Percentiles rank a stretch among this genome's conserved stretches.
Evolutionary conservation across 2,888 invertebrate species (phyloP).

Genomic region (Aproaerema taeniolella): DNA sequence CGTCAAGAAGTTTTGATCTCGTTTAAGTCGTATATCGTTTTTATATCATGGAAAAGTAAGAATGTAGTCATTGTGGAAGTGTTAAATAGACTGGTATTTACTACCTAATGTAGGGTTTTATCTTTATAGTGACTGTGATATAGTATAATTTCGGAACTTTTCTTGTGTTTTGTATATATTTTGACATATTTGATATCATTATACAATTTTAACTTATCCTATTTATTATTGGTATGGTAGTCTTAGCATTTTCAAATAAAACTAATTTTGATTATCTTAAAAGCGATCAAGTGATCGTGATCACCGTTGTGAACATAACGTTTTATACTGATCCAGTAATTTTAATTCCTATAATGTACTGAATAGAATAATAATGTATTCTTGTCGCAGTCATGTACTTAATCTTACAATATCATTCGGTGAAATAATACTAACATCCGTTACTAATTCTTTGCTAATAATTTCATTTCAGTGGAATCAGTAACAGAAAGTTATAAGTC

Average conservation of each 20-base stretch:
- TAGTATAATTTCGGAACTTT: slow-evolving; percentile 69
- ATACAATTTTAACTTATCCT: slow-evolving; percentile 66
- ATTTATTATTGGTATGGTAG: slow-evolving; percentile 56
- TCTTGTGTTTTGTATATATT: slow-evolving; percentile 64
- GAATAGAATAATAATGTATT: too few relatives aligned
- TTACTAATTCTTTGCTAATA: too few relatives aligned
- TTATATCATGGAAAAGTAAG: too few relatives aligned
- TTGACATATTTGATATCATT: slow-evolving; percentile 70
- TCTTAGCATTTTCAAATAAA: slow-evolving; percentile 29
- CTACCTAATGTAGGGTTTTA: slow-evolving; percentile 55
- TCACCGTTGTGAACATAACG: too few relatives aligned
- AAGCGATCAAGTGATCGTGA: too few relatives aligned
- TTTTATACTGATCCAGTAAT: too few relatives aligned
- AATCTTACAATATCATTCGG: too few relatives aligned
- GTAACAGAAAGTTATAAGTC: slow-evolving; percentile 32
- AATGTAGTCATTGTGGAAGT: slow-evolving; percentile 52
- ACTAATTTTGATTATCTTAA: slow-evolving; percentile 30
- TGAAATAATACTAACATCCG: too few relatives aligned
- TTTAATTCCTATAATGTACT: too few relatives aligned
- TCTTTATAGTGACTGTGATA: slow-evolving; percentile 75
- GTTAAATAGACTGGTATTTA: slow-evolving; percentile 67
- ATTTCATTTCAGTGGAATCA: background rate
- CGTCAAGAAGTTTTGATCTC: too few relatives aligned
- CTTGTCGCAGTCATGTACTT: too few relatives aligned
- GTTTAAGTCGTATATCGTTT: background rate